These are phyloP conservation scores for Takifugu rubripes DNA, from an alignment of 2,797 vertebrate genomes.

Conservation along the genomic window DNA sequence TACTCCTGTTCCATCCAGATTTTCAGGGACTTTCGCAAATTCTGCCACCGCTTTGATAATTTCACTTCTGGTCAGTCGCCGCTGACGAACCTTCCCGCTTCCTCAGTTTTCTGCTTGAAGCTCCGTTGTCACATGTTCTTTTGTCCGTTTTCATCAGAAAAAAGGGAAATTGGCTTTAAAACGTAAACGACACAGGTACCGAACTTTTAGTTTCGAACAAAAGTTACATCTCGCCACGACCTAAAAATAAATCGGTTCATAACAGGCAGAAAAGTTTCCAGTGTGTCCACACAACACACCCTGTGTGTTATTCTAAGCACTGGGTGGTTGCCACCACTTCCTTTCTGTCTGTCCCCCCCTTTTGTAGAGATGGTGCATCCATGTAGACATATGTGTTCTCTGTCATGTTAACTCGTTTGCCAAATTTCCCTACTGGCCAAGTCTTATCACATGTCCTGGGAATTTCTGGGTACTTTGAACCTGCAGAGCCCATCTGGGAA, in stretches of 20 bases:
- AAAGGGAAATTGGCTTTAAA: slow-evolving; percentile 37
- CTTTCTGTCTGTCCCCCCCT: slow-evolving; percentile 20
- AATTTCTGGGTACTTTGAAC: slow-evolving; percentile 37
- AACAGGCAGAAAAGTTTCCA: slow-evolving; percentile 40
- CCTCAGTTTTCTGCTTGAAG: slow-evolving; percentile 16
- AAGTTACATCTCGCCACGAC: slow-evolving; percentile 49
- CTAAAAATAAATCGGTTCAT: slow-evolving; percentile 54
- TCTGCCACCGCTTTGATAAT: slow-evolving; percentile 6
- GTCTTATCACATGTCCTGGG: slow-evolving; percentile 56
- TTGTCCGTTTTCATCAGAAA: slow-evolving; percentile 1
- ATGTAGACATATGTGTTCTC: slow-evolving; percentile 1
- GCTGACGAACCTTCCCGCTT: not conserved
- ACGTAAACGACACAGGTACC: slow-evolving; percentile 30
- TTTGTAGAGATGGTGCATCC: slow-evolving; percentile 8
- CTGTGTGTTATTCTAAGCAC: slow-evolving; percentile 43
- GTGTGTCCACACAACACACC: slow-evolving; percentile 41
- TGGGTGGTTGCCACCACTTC: slow-evolving; percentile 27
- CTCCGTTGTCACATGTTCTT: slow-evolving; percentile 16
- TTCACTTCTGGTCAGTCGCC: not conserved
- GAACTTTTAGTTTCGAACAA: slow-evolving; percentile 39
- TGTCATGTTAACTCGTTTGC: slow-evolving; percentile 17
- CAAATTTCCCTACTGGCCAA: slow-evolving; percentile 58
- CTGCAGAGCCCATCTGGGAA: slow-evolving; percentile 48
- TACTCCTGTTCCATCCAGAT: slow-evolving; percentile 12
- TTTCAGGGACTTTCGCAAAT: slow-evolving; percentile 15